Conservation (phyloP, 2,797 vertebrate species). For the Spinibarbus caldwelli region DNA sequence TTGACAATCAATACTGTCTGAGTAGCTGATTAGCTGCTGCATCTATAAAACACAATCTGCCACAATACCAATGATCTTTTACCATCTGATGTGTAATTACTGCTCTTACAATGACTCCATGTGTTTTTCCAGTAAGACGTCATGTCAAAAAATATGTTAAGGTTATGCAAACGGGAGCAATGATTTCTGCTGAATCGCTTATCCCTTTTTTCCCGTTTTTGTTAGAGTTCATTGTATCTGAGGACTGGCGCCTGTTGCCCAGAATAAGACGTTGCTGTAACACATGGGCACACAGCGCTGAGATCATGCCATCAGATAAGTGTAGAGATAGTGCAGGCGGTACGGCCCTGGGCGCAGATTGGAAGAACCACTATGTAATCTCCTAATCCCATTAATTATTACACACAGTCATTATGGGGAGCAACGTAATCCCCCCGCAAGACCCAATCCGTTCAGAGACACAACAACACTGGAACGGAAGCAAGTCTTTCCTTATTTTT, state of each 20-base stretch:
- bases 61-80: background rate
- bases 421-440: slow-evolving; percentile 51
- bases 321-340: slow-evolving; percentile 42
- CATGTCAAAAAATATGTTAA: background rate
- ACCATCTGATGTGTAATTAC: background rate
- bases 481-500: background rate
- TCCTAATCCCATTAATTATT: slow-evolving; percentile 69
- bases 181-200: background rate
- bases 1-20: background rate
- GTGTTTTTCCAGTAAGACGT: background rate
- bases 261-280: slow-evolving; percentile 32
- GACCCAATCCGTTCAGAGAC: slow-evolving; percentile 48
- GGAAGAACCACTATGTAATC: slow-evolving; percentile 58
- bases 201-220: background rate
- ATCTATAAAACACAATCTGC: background rate
- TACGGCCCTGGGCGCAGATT: slow-evolving; percentile 54
- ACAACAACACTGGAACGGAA: slow-evolving; percentile 22
- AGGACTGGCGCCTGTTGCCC: background rate
- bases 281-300: slow-evolving; percentile 20
- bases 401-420: slow-evolving; percentile 56
- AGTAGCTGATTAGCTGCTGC: background rate
- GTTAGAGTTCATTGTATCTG: background rate
- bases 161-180: background rate
- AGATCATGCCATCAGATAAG: slow-evolving; percentile 52
- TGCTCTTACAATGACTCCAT: background rate